These are phyloP conservation scores for Hemicordylus capensis DNA, from an alignment of 2,113 vertebrate genomes.

Conservation along the genomic window DNA sequence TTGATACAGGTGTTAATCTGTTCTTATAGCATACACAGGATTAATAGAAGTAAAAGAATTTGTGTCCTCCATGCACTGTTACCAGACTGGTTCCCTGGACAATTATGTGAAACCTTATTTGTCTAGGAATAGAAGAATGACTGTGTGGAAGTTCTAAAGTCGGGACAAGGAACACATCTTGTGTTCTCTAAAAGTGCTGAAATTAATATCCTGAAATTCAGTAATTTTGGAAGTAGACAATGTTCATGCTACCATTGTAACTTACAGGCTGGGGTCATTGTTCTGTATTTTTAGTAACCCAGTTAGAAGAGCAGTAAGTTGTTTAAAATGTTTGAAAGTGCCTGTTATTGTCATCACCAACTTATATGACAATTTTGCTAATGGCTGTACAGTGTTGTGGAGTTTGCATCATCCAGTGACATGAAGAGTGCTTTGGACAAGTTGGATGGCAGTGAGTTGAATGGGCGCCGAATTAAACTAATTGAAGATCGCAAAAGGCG, in stretches of 20 bases:
- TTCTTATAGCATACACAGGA: background rate
- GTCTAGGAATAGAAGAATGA: background rate
- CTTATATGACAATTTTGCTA: conserved; percentile 4
- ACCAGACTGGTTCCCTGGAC: background rate
- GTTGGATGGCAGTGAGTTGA: conserved; percentile 89
- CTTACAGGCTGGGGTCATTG: background rate
- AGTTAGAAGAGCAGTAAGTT: conserved; percentile 22
- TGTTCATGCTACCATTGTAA: conserved; percentile 1
- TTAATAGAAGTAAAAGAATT: background rate
- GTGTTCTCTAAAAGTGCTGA: background rate
- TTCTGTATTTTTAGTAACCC: conserved; percentile 15
- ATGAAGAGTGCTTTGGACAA: conserved; percentile 93
- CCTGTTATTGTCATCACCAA: background rate
- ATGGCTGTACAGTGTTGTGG: conserved; percentile 83
- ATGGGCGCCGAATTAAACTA: conserved; percentile 90
- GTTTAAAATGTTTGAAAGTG: background rate
- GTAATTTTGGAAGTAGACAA: background rate
- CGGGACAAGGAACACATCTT: background rate
- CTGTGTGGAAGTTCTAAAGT: conserved; percentile 8
- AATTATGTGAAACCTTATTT: background rate
- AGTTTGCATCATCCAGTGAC: conserved; percentile 91
- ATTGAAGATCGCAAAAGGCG: conserved; percentile 88
- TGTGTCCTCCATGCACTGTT: background rate
- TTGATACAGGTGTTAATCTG: background rate
- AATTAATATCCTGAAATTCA: background rate